Percentiles rank a stretch among this genome's conserved stretches.
Evolutionary conservation across 2,797 vertebrate genomes (phyloP).

Genomic region (Clarias platycephalus): DNA sequence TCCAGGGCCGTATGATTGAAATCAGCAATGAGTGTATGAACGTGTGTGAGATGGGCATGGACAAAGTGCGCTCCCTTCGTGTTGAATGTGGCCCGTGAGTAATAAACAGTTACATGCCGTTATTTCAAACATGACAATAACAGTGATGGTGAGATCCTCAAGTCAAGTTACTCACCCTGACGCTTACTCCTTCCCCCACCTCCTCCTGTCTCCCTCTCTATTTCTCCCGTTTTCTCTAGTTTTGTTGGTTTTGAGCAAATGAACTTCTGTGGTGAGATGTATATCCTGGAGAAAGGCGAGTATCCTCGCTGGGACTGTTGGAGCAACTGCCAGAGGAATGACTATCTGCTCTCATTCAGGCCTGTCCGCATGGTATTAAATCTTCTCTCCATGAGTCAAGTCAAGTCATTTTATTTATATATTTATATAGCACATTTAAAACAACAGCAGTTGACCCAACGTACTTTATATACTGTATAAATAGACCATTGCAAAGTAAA

Average conservation of each 20-base stretch:
- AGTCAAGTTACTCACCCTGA: constrained; percentile 14
- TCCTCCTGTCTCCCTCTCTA: not conserved
- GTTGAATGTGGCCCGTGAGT: constrained; percentile 77
- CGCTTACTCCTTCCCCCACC: not conserved
- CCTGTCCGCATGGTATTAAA: constrained; percentile 68
- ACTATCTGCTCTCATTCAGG: constrained; percentile 69
- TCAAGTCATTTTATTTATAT: too few relatives aligned
- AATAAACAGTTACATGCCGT: constrained; percentile 21
- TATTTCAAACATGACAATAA: constrained; percentile 29
- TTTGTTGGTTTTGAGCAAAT: constrained; percentile 70
- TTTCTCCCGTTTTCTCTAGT: constrained; percentile 42
- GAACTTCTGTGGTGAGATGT: constrained; percentile 72
- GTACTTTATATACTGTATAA: too few relatives aligned
- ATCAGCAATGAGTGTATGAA: constrained; percentile 74
- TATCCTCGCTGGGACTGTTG: constrained; percentile 72
- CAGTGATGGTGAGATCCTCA: constrained; percentile 31
- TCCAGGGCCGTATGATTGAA: constrained; percentile 77
- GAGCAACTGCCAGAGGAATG: constrained; percentile 70
- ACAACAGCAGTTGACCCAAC: too few relatives aligned
- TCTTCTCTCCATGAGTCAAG: not conserved
- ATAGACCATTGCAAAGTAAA: too few relatives aligned
- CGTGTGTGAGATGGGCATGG: constrained; percentile 75
- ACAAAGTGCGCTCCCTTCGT: constrained; percentile 74
- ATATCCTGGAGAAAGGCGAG: constrained; percentile 72
- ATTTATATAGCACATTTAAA: too few relatives aligned